Conservation (phyloP, 2,888 invertebrate species). For the Punctoribates punctum region DNA sequence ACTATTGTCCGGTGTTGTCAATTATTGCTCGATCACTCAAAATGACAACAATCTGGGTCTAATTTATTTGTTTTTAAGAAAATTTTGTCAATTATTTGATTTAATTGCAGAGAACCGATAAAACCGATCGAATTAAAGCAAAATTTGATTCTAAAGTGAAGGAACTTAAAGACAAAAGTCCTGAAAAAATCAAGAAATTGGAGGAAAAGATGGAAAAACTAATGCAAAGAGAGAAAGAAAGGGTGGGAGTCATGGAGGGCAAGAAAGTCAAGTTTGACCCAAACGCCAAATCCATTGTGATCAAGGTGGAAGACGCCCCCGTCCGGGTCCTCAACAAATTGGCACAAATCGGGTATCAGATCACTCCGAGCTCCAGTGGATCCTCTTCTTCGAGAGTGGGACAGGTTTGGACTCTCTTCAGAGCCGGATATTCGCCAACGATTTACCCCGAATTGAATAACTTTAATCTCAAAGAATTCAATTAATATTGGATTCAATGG, state of each 20-base stretch:
- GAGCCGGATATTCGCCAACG: constrained; percentile 35
- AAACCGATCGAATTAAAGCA: constrained; percentile 36
- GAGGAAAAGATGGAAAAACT: constrained; percentile 37
- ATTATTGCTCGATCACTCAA: no score
- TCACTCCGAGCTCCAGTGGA: constrained; percentile 38
- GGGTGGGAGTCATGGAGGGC: constrained; percentile 34
- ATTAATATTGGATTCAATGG: not conserved
- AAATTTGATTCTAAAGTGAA: constrained; percentile 37
- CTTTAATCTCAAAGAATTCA: constrained; percentile 1
- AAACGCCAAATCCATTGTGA: constrained; percentile 37
- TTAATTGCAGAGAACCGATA: constrained; percentile 34
- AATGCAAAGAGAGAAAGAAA: constrained; percentile 34
- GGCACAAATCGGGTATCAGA: constrained; percentile 34
- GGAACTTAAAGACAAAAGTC: constrained; percentile 38
- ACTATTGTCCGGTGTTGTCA: no score
- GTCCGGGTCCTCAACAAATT: constrained; percentile 40
- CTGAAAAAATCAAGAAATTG: constrained; percentile 36
- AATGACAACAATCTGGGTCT: no score
- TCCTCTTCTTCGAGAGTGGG: constrained; percentile 2
- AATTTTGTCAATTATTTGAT: no score
- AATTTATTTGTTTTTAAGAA: no score
- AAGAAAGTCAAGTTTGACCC: constrained; percentile 41
- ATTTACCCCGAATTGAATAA: constrained; percentile 40
- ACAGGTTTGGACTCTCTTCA: constrained; percentile 39
- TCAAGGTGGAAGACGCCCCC: constrained; percentile 42